These are phyloP conservation scores for Momotus momota DNA, from an alignment of 2,797 vertebrate species.

Conservation along the genomic window DNA sequence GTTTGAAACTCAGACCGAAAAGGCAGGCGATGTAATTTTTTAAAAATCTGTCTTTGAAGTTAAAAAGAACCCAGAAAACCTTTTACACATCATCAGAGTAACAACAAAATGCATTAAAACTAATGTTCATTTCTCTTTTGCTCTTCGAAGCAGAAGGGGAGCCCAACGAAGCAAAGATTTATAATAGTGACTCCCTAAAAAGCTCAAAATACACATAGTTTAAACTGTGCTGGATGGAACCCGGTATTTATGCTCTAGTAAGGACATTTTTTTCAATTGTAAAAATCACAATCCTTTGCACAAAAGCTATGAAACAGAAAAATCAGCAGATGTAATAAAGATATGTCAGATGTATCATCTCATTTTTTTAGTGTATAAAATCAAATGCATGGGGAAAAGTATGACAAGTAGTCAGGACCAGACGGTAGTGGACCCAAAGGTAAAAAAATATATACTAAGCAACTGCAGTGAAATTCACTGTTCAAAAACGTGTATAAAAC, in stretches of 20 bases:
- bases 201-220: not conserved
- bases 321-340: not conserved
- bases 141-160: slow-evolving; percentile 32
- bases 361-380: not conserved
- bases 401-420: not conserved
- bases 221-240: not conserved
- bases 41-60: slow-evolving; percentile 24
- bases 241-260: not conserved
- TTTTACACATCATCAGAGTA: slow-evolving; percentile 41
- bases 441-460: not conserved
- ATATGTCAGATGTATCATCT: not conserved
- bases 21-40: slow-evolving; percentile 12
- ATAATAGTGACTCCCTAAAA: not conserved
- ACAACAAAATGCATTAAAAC: slow-evolving; percentile 53
- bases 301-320: not conserved
- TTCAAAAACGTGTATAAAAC: not conserved
- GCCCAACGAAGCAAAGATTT: not conserved
- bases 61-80: slow-evolving; percentile 27
- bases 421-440: not conserved
- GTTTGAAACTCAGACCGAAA: slow-evolving; percentile 13
- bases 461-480: not conserved
- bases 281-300: not conserved
- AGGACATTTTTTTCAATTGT: not conserved
- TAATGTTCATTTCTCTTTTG: slow-evolving; percentile 30
- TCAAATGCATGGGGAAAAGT: not conserved